Conservation (phyloP, 1,140 invertebrate genomes). For the Lucilia sericata region DNA sequence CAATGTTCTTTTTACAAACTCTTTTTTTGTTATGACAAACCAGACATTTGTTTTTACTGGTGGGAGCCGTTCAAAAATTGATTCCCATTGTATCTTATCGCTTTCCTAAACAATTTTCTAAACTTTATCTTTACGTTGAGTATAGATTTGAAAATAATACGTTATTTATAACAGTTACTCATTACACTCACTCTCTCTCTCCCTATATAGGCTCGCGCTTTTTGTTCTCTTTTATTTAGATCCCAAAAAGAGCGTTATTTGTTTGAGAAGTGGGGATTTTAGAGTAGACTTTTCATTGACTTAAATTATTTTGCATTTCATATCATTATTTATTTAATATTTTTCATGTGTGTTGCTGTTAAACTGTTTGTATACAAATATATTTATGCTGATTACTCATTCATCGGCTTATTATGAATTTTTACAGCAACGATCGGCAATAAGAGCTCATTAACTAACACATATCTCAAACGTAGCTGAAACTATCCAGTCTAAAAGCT, state of each 20-base stretch:
- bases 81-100: conserved; percentile 29
- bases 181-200: neutral
- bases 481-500: too few relatives aligned
- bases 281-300: neutral
- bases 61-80: conserved; percentile 1
- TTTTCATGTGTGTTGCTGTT: neutral
- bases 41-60: neutral
- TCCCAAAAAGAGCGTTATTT: neutral
- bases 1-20: neutral
- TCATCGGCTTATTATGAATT: neutral
- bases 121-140: neutral
- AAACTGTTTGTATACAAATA: neutral
- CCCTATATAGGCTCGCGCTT: neutral
- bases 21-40: neutral
- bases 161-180: conserved; percentile 3
- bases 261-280: neutral
- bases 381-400: neutral
- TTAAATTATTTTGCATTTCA: conserved; percentile 12
- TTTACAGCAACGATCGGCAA: too few relatives aligned
- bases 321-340: neutral
- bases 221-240: neutral
- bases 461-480: too few relatives aligned
- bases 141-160: neutral
- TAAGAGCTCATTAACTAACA: too few relatives aligned
- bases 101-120: neutral